These are phyloP conservation scores for Dasysyrphus albostriatus DNA, from an alignment of 2,888 invertebrate species.

Conservation along the genomic window DNA sequence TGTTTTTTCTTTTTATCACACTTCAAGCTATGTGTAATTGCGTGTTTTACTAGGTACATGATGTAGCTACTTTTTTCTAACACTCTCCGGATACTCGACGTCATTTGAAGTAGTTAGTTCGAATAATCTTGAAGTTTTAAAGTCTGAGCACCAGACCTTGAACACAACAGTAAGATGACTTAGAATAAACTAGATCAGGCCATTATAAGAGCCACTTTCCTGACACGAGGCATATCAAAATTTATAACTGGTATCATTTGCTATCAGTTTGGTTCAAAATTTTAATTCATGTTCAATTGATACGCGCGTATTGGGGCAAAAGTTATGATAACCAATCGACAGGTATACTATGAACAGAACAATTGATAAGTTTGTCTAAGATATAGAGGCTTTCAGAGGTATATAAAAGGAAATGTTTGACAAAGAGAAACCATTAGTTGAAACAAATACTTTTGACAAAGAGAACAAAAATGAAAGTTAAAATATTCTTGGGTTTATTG, in stretches of 20 bases:
- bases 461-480: constrained; percentile 49
- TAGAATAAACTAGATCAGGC: constrained; percentile 20
- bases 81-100: background rate
- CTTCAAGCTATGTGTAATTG: background rate
- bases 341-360: constrained; percentile 19
- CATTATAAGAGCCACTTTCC: background rate
- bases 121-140: background rate
- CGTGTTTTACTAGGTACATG: background rate
- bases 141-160: background rate
- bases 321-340: constrained; percentile 28
- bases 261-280: constrained; percentile 8
- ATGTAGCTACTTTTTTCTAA: background rate
- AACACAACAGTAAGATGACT: background rate
- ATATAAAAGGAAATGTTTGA: constrained; percentile 38
- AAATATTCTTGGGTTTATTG: constrained; percentile 42
- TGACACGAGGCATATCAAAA: constrained; percentile 23
- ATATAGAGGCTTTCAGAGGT: background rate
- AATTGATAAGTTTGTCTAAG: constrained; percentile 36
- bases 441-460: background rate
- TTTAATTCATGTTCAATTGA: constrained; percentile 18
- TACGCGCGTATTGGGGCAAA: background rate
- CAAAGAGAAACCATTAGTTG: constrained; percentile 42
- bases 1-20: background rate
- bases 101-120: background rate
- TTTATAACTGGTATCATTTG: background rate